Conservation (phyloP, 2,113 vertebrate species). For the Corvus cornix region DNA sequence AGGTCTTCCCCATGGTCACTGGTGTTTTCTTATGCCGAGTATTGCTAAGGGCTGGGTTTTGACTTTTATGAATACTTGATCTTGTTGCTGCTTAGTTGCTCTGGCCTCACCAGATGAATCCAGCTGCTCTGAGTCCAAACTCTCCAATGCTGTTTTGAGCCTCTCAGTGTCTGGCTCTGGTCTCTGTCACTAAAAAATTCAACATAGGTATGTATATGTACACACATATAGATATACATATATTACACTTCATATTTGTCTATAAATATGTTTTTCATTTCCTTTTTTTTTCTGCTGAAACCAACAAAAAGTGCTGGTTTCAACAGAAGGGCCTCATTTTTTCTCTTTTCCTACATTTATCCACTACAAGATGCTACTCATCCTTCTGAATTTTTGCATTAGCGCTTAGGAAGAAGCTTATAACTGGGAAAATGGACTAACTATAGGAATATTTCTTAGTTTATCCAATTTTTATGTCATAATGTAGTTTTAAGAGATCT, state of each 20-base stretch:
- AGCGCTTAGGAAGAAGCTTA: neutral
- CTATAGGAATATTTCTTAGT: neutral
- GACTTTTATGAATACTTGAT: neutral
- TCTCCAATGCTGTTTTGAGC: neutral
- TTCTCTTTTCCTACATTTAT: neutral
- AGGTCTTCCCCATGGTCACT: rapidly evolving
- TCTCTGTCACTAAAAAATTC: neutral
- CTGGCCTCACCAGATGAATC: neutral
- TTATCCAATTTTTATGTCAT: conserved; percentile 37
- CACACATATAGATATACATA: neutral
- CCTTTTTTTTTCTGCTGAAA: neutral
- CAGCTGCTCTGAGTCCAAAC: neutral
- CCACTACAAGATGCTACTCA: neutral
- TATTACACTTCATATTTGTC: neutral
- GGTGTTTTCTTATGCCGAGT: neutral
- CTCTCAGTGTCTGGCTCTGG: neutral
- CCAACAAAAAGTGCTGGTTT: neutral
- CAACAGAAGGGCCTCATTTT: neutral
- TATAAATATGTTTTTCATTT: neutral
- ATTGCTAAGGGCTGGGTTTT: neutral
- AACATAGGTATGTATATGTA: neutral
- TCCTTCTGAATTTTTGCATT: neutral
- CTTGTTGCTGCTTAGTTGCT: neutral
- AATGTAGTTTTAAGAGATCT: conserved; percentile 29
- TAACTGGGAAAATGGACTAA: neutral